Base-by-base conservation (phyloP, 2,113 vertebrate genomes). In the Bostrychus sinensis region DNA sequence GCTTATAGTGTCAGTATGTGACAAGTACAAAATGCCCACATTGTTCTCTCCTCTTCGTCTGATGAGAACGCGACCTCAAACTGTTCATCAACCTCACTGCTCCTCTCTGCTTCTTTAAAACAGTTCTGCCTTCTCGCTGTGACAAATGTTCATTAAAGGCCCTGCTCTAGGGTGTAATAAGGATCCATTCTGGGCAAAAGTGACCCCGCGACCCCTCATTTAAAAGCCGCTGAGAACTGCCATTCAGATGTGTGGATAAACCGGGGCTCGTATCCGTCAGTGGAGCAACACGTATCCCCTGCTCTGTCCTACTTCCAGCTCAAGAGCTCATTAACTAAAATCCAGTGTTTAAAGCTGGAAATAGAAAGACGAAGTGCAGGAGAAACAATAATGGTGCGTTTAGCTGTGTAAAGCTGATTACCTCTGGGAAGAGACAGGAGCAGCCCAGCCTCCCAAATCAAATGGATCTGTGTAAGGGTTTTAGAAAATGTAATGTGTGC, bases 241-340 rank as follows among this genome's bases (percentile, higher is more conserved):
- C 19, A 41, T 54, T 32, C 7, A 7, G 34, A 57, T 37, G 41
- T 25, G 37, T 58, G 38, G 10, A 53, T 32, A 50, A 70, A 20
- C n/a, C 13, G 3, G 1, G 20, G 19, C 70, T 25, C 57, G 62
- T 70, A 32, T 66, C 43, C 16, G 28, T 61, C 56, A 56, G 42
- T 16, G 38, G 51, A 66, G 65, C 48, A 16, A 30, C 25, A 59
- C 37, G 58, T 59, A 70, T 81, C 76, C 79, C 41, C 6, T n/a
- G 39, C 53, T 38, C 58, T 85, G 71, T 34, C 79, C 81, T 86
- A 84, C 76, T 90, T 90, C 37, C 10, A 58, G 61, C 59, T 66
- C 38, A 62, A 77, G 43, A 78, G 74, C 83, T 90, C 82, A 82
- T 89, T 86, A 87, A 72, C 67, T 70, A 75, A 62, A 57, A 85